A percentile compares a stretch with the other conserved stretches of the same genome.
These are phyloP conservation scores for Apotomis turbidana DNA, from an alignment of 2,888 invertebrate species.

Conservation along the genomic window DNA sequence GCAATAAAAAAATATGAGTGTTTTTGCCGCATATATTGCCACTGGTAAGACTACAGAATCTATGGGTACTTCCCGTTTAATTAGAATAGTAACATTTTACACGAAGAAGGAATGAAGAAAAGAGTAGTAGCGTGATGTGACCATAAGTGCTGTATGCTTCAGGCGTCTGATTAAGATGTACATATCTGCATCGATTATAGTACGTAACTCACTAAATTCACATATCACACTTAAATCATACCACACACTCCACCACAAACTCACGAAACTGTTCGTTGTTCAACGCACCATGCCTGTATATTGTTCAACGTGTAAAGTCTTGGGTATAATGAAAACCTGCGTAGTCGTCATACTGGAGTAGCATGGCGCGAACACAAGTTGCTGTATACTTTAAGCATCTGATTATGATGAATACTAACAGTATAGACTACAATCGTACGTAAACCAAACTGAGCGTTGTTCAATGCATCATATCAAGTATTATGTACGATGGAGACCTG, in stretches of 20 bases:
- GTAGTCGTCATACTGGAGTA: conserved; percentile 62
- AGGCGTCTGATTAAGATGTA: conserved; percentile 53
- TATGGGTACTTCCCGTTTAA: no score
- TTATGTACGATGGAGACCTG: conserved; percentile 62
- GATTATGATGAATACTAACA: conserved; percentile 48
- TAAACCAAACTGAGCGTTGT: conserved; percentile 57
- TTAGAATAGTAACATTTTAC: no score
- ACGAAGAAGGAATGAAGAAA: no score
- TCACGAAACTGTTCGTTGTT: conserved; percentile 60
- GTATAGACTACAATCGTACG: conserved; percentile 30
- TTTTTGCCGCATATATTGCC: no score
- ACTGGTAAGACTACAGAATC: no score
- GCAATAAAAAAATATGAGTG: no score
- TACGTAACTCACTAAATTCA: no score
- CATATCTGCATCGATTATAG: conserved; percentile 45
- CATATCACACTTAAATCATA: no score
- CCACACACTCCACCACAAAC: conserved; percentile 44
- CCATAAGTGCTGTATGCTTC: conserved; percentile 62
- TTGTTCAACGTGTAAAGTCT: conserved; percentile 63
- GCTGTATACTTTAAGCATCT: conserved; percentile 63
- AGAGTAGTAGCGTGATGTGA: conserved; percentile 61
- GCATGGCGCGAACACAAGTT: conserved; percentile 63
- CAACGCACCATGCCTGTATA: conserved; percentile 62
- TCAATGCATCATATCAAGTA: conserved; percentile 65
- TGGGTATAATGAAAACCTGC: conserved; percentile 61